Base-by-base conservation (phyloP, 1,140 invertebrate species). In the Drosophila santomea region DNA sequence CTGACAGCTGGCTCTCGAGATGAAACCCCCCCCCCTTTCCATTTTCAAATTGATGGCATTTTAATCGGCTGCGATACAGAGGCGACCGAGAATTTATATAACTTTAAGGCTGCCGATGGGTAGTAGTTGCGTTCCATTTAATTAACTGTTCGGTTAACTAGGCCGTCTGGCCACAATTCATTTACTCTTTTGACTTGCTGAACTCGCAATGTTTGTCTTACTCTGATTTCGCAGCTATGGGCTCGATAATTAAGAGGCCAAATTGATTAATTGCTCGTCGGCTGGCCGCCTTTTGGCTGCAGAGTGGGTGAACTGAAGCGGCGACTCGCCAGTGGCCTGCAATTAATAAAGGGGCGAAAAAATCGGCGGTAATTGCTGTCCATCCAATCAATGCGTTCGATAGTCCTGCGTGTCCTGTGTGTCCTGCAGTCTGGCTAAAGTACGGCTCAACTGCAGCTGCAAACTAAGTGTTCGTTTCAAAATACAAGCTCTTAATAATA, bases 201-300 rank as follows among this genome's bases (percentile, higher is more conserved):
- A 41, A 28, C 23, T 39, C 43, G 8, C 7, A 69, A 43, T 50
- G 54, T 69, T 72, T 72, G 67, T 35, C 35, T 74, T 50, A 17
- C 69, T 57, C 52, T 51, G 52, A 64, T 51, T 61, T 69, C 43
- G 41, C 48, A 28, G 50, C 44, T 36, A 10, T 44, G 44, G 6
- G 47, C 38, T 39, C 36, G 17, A 67, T 59, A 74, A 77, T 80
- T 78, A 69, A 86, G 62, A 51, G 45, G 38, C 12, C 50, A 58
- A 73, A 85, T 77, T 85, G 81, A 84, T 85, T 63, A 85, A 84
- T 77, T 69, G 67, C 75, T 58, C 51, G 58, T 35, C 57, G 61
- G 48, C 44, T 55, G 77, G 44, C 15, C 17, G 50, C 69, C 56
- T 60, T 66, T 66, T 35, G 61, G 23, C 14, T 14, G 17, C 3